phyloP scores from a whole-genome alignment of 2,113 vertebrate species.

The Peromyscus californicus region DNA sequence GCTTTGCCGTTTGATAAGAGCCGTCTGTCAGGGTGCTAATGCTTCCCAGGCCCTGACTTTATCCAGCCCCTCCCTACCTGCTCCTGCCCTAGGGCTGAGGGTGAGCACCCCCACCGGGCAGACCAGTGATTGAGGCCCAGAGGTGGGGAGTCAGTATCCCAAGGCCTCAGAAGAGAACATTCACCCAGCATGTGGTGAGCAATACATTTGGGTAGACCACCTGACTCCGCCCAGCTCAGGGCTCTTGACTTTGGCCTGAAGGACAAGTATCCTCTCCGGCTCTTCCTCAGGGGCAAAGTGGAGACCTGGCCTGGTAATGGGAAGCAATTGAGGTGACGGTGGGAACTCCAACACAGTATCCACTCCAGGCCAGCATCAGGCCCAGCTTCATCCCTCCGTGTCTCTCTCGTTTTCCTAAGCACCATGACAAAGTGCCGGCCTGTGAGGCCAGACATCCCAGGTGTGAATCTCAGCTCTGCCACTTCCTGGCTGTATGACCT shows the following conservation, averaged over 20 bases:
- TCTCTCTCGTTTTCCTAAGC: not conserved
- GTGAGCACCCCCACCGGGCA: not conserved
- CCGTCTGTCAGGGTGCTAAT: not conserved
- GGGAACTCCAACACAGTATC: not conserved
- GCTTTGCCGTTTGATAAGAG: not conserved
- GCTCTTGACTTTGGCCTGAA: not conserved
- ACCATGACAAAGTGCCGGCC: not conserved
- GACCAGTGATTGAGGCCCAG: not conserved
- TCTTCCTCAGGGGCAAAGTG: not conserved
- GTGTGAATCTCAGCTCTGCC: not conserved
- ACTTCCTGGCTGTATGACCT: not conserved
- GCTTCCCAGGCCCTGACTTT: rapidly evolving
- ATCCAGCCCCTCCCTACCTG: no score
- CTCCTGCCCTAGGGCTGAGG: not conserved
- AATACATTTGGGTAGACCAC: not conserved
- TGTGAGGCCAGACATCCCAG: not conserved
- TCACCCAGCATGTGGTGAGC: not conserved
- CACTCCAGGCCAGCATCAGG: rapidly evolving
- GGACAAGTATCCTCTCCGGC: not conserved
- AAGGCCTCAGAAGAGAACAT: not conserved
- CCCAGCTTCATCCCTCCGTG: rapidly evolving
- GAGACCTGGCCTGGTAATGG: not conserved
- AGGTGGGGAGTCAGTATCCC: not conserved
- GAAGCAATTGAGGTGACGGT: not conserved
- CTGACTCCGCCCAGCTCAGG: not conserved